Evolutionary conservation across 2,797 vertebrate genomes (phyloP), one percentile per base, ranked within the genome.

Genomic region (Lemur catta): DNA sequence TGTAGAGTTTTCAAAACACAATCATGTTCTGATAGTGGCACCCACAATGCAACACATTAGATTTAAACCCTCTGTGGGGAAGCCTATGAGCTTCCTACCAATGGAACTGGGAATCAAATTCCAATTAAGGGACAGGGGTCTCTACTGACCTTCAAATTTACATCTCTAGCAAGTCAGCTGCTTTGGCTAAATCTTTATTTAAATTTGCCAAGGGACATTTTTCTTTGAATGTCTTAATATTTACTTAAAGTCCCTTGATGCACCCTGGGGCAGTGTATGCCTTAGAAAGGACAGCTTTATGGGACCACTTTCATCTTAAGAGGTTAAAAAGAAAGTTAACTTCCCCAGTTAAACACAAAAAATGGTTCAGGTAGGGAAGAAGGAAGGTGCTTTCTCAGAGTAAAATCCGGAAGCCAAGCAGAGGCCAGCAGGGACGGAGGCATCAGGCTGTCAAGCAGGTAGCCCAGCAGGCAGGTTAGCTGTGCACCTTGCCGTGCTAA

Each of bases 271-370:
- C 24, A 65, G 55, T 28, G 13, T 20, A 24, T 26, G 43, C 69
- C 81, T 95, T 87, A 67, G 76, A 69, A 65, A 94, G 57, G 43
- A 48, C 26, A 28, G 46, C 61, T 35, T 93, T 38, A 28, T 33
- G 38, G 18, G 6, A 48, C 89, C 55, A n/a, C 79, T 93, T 93
- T 93, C 71, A 75, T 91, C 71, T 82, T 88, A 30, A 91, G 65
- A 52, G 59, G 24, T 72, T 91, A 78, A 84, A 93, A 85, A 88
- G 30, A 82, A 97, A 84, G 35, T 88, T 97, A 96, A 89, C 76
- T 84, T 96, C 67, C 75, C 50, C 91, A 96, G 55, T 95, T 91
- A 75, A 96, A 87, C 94, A 92, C 12, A 84, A 71, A 84, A 96
- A 78, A 28, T 26, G 48, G 41, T 91, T 95, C 55, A 46, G n/a